phyloP scores from a whole-genome alignment of 2,113 vertebrate species.

The Zosterops lateralis region DNA sequence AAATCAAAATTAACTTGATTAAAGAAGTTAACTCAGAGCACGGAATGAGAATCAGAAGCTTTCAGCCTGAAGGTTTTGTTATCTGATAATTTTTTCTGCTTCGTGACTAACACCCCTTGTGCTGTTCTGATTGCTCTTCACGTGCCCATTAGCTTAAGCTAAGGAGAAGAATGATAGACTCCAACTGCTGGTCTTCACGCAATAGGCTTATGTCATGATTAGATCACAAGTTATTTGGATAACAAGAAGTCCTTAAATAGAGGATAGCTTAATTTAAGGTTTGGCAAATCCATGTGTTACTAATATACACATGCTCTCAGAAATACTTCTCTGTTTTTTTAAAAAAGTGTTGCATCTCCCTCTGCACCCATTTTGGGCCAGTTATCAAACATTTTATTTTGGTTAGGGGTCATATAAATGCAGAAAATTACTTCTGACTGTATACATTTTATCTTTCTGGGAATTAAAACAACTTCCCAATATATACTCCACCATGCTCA shows the following conservation, averaged over 20 bases:
- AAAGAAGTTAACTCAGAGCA: background rate
- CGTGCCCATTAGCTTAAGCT: background rate
- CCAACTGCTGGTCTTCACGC: background rate
- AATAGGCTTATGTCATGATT: background rate
- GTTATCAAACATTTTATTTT: background rate
- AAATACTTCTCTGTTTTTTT: background rate
- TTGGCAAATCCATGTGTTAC: background rate
- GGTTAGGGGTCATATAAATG: background rate
- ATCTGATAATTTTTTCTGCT: background rate
- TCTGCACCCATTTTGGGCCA: background rate
- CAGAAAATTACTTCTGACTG: background rate
- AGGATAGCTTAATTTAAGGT: background rate
- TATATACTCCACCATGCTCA: background rate
- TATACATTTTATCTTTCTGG: background rate
- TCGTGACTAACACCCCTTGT: background rate
- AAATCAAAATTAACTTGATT: background rate
- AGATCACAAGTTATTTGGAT: background rate
- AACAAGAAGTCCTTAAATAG: background rate
- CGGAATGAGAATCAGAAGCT: background rate
- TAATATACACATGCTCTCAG: background rate
- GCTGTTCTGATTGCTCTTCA: background rate
- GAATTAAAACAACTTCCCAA: background rate
- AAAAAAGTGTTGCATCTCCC: background rate
- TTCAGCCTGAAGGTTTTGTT: conserved; percentile 11
- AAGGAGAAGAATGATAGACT: background rate